A percentile compares a stretch with the other conserved stretches of the same genome.
These are phyloP conservation scores for Falco rusticolus DNA, from an alignment of 2,797 vertebrate species.

Conservation along the genomic window DNA sequence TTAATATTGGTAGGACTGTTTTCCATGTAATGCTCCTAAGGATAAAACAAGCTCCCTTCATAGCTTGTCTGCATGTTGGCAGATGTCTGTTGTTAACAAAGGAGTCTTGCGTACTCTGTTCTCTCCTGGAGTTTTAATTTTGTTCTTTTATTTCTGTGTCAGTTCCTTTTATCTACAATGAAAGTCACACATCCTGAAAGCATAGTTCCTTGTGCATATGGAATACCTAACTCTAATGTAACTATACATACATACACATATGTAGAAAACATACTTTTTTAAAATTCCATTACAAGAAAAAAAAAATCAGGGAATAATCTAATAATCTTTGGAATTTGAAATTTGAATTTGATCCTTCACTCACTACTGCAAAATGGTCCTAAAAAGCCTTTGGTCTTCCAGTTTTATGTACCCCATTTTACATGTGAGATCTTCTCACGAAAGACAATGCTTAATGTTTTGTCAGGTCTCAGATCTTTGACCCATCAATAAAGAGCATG, in stretches of 20 bases:
- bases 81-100: slow-evolving; percentile 40
- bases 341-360: background rate
- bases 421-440: background rate
- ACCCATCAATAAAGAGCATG: background rate
- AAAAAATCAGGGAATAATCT: background rate
- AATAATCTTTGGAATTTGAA: background rate
- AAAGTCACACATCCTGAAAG: slow-evolving; percentile 9
- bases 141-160: slow-evolving; percentile 46
- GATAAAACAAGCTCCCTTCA: slow-evolving; percentile 13
- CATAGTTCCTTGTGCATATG: background rate
- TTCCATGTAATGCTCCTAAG: background rate
- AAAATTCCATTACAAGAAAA: background rate
- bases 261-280: background rate
- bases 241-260: background rate
- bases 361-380: background rate
- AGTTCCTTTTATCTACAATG: slow-evolving; percentile 35
- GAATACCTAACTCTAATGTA: background rate
- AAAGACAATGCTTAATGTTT: background rate
- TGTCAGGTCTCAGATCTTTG: background rate
- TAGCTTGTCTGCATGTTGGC: background rate
- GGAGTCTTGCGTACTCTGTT: background rate
- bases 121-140: slow-evolving; percentile 33
- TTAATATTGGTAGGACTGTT: background rate
- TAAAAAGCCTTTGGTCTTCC: background rate
- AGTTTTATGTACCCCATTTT: background rate